Evolutionary conservation across 2,888 invertebrate genomes (phyloP).

Genomic region (Heterodera filipjevi): DNA sequence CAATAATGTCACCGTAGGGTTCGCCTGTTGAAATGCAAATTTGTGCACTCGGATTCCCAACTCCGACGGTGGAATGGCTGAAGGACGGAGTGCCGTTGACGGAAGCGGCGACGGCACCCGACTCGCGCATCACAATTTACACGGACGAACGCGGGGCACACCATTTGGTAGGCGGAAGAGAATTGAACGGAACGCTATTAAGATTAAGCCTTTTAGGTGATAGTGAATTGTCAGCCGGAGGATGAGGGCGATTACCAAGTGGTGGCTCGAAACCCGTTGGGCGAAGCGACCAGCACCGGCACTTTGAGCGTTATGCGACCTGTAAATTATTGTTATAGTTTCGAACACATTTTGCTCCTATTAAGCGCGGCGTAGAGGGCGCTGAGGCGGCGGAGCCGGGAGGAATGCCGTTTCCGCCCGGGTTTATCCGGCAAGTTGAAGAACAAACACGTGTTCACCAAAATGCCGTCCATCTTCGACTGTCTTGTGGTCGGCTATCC

Average conservation of each 20-base stretch:
- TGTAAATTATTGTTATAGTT: neutral
- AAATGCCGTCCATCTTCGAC: slow-evolving; percentile 65
- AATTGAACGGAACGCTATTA: neutral
- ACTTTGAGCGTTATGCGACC: slow-evolving; percentile 59
- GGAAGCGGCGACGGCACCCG: slow-evolving; percentile 51
- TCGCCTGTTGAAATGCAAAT: slow-evolving; percentile 66
- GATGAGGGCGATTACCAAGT: slow-evolving; percentile 65
- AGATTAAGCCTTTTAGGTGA: slow-evolving; percentile 27
- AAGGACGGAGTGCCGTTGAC: slow-evolving; percentile 59
- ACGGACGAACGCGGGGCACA: slow-evolving; percentile 64
- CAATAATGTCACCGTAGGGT: slow-evolving; percentile 42
- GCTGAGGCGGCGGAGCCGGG: slow-evolving; percentile 41
- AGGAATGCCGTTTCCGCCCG: slow-evolving; percentile 64
- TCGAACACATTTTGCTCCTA: neutral
- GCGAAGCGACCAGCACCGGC: slow-evolving; percentile 62
- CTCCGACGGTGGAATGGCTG: slow-evolving; percentile 67
- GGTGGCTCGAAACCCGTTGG: slow-evolving; percentile 64
- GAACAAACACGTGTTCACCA: slow-evolving; percentile 65
- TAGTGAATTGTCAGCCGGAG: slow-evolving; percentile 62
- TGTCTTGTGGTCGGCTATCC: slow-evolving; percentile 64
- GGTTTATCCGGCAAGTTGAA: slow-evolving; percentile 65
- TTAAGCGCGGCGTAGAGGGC: slow-evolving; percentile 41
- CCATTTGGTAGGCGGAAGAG: slow-evolving; percentile 48
- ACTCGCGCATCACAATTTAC: slow-evolving; percentile 57
- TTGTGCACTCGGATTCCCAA: slow-evolving; percentile 66